Conservation (phyloP, 2,113 vertebrate genomes). For the Corythaeola cristata region DNA sequence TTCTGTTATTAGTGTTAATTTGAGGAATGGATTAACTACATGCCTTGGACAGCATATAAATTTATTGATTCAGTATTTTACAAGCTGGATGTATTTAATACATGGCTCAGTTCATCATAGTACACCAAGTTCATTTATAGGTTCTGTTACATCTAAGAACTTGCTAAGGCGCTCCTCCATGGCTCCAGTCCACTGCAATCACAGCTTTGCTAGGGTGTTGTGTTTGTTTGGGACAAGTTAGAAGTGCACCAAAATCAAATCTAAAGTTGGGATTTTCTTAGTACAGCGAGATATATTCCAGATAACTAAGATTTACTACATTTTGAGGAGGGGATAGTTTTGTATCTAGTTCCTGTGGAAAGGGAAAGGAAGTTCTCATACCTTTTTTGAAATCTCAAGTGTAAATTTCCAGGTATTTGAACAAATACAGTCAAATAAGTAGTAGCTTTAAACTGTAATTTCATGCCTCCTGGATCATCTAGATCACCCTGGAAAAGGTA, state of each 20-base stretch:
- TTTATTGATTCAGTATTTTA: neutral
- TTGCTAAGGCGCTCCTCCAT: neutral
- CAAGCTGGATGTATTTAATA: neutral
- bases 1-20: neutral
- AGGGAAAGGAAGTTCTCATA: neutral
- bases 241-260: neutral
- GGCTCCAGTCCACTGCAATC: neutral
- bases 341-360: neutral
- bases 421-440: neutral
- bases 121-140: neutral
- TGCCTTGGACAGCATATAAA: neutral
- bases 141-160: neutral
- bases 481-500: neutral
- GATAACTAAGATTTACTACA: neutral
- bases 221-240: neutral
- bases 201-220: neutral
- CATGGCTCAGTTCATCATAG: rapidly evolving
- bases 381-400: neutral
- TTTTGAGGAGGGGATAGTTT: neutral
- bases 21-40: neutral
- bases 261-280: neutral
- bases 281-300: neutral
- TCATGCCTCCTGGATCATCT: neutral
- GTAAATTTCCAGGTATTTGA: neutral
- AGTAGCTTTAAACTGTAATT: neutral